Base-by-base conservation (phyloP, 2,113 vertebrate genomes). In the Xenus cinereus region DNA sequence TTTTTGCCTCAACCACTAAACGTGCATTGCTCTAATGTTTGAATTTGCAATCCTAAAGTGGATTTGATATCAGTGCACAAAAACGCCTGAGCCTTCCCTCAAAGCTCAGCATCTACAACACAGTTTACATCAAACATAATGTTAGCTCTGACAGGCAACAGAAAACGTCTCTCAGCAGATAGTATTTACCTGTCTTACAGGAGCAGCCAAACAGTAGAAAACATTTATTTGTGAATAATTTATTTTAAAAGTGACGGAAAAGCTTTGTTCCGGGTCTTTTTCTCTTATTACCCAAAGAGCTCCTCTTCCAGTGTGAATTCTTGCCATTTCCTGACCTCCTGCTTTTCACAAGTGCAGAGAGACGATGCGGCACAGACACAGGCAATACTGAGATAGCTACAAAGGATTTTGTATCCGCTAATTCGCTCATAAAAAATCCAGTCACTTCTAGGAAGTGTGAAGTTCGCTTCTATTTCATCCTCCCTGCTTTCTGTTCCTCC, bases 161-260 rank as follows among this genome's bases (percentile, higher is more conserved):
- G 16, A 57, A 63, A 46, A 63, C 19, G 27, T 28, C 30, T 78
- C 67, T 64, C 67, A 73, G 17, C 26, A 90, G 77, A 48, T 9
- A n/a, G 10, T 17, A 68, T 78, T 78, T 74, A 87, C 43, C 72
- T 69, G 39, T 41, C 45, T 54, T 54, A 69, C 9, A 60, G 68
- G 17, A 90, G 37, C 35, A 83, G 43, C n/a, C 39, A 37, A 87
- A 64, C 1, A 5, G n/a, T 15, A 30, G 32, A 68, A 79, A 74
- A 90, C 50, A 75, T 37, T 43, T 81, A 50, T 79, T 74, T 88
- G 50, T 74, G 50, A 90, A 87, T 90, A 78, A 87, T 73, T 83
- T 57, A 53, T 79, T 54, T 64, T 1, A 51, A 53, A 64, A 83
- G 43, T 24, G 3, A 64, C 53, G 33, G 54, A 46, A 87, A 90